phyloP scores from a whole-genome alignment of 2,113 vertebrate species.

The Sinocyclocheilus anshuiensis region DNA sequence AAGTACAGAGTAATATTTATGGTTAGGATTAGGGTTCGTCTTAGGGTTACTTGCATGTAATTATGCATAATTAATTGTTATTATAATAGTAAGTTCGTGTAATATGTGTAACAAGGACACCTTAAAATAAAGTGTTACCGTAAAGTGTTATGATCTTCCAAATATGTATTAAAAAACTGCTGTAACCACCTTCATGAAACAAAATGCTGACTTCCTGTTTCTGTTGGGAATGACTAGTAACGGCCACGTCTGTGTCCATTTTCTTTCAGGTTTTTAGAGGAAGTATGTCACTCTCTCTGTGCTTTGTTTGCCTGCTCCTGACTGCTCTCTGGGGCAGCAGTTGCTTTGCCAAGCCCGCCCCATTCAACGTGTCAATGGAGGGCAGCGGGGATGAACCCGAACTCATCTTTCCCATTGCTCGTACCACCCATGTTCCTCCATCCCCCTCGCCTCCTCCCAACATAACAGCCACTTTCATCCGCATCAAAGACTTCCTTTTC shows the following conservation, averaged over 20 bases:
- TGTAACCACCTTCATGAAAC: neutral
- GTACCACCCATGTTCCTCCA: constrained; percentile 47
- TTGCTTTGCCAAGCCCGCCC: constrained; percentile 57
- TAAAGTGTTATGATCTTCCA: too few relatives aligned
- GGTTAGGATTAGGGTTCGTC: too few relatives aligned
- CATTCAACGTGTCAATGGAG: constrained; percentile 72
- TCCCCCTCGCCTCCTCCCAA: constrained; percentile 53
- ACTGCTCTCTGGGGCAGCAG: constrained; percentile 63
- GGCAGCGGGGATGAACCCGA: constrained; percentile 77
- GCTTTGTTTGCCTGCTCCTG: constrained; percentile 62
- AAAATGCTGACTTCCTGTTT: neutral
- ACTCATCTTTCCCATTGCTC: constrained; percentile 73
- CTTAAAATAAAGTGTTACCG: too few relatives aligned
- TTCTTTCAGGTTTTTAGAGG: constrained; percentile 58
- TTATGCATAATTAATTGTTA: too few relatives aligned
- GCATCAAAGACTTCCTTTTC: constrained; percentile 79
- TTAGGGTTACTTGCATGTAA: too few relatives aligned
- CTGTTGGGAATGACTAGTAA: neutral
- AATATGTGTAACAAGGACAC: too few relatives aligned
- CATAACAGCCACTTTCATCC: constrained; percentile 80
- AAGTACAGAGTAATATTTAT: too few relatives aligned
- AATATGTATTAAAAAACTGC: neutral
- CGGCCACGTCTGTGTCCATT: constrained; percentile 1
- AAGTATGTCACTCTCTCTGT: constrained; percentile 66
- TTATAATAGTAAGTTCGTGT: too few relatives aligned